Evolutionary conservation across 2,113 vertebrate species (phyloP), one percentile per base, ranked within the genome.

Genomic region (Haemorhous mexicanus): DNA sequence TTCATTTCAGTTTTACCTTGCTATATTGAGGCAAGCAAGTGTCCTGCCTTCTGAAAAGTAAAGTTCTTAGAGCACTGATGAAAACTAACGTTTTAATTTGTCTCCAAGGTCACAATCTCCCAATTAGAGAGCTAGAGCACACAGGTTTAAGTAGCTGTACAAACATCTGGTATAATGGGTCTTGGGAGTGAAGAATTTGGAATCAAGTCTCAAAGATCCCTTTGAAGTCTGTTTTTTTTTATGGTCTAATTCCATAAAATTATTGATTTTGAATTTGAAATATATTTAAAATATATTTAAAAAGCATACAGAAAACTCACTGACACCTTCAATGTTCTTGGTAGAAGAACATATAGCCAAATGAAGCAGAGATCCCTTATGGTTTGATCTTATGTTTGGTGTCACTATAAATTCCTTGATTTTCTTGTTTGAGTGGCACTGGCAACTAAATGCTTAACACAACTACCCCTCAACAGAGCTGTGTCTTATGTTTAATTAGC

Each of bases 241-340:
- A 27, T 24, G 12, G 6, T 41, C 5, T 53, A 41, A 22, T 53
- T 76, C 10, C 32, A 30, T 16, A 28, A 64, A 83, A 37, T 6
- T 39, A 49, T 53, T 66, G 2, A n/a, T 47, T 26, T 73, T 6
- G 0, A 66, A 14, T 58, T 20, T 35, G 26, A 67, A 67, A 67
- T 16, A 33, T 10, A 33, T 11, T 6, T 3, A 33, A 41, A 79
- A 32, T 13, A 33, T 10, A 33, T 13, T 6, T 3, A 30, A 41
- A 79, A 32, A 30, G 2, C 4, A 35, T 0, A 0, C 10, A 39
- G 35, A 46, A 30, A 32, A 1, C 10, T 23, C 4, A 44, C 5
- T 6, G 2, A 11, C 4, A 43, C 6, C 12, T 73, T 64, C 9
- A 43, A 6, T 75, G 43, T 24, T 49, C 20, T 63, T 75, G 8